Conservation (phyloP, 2,888 invertebrate species). For the Amphipoea lucens region DNA sequence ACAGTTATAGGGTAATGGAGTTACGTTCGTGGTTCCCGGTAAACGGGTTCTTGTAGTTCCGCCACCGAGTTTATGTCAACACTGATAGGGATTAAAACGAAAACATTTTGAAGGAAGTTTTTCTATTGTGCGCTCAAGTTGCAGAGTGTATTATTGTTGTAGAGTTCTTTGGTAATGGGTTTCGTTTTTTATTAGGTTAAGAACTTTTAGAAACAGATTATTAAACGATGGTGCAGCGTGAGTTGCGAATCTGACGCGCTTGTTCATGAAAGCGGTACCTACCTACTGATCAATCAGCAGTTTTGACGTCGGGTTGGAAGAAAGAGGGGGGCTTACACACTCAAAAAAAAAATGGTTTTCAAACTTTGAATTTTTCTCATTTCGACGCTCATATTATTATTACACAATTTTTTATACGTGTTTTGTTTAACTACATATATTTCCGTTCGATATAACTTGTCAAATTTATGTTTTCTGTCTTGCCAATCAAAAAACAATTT, state of each 20-base stretch:
- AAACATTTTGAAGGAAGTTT: constrained; percentile 59
- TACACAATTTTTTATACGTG: neutral
- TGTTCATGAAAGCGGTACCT: neutral
- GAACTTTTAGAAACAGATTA: constrained; percentile 13
- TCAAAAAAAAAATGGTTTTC: neutral
- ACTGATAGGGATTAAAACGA: constrained; percentile 60
- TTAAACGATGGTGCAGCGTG: neutral
- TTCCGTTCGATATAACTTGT: too few species aligned
- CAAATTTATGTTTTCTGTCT: neutral
- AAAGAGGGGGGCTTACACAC: too few species aligned
- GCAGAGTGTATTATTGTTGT: constrained; percentile 46
- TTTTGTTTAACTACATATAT: neutral
- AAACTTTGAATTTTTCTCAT: neutral
- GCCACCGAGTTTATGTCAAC: constrained; percentile 60
- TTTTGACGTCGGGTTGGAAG: neutral
- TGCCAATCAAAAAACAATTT: neutral
- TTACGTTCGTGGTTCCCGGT: constrained; percentile 59
- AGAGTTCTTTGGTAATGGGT: constrained; percentile 31
- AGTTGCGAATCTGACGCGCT: neutral
- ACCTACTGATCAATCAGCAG: neutral
- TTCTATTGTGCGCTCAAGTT: constrained; percentile 52
- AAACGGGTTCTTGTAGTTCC: constrained; percentile 61
- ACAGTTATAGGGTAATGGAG: constrained; percentile 65
- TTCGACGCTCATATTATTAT: neutral
- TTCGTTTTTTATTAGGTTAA: constrained; percentile 34